Base-by-base conservation (phyloP, 92 coral and sea anemone species). In the Zoanthus solanderi region DNA sequence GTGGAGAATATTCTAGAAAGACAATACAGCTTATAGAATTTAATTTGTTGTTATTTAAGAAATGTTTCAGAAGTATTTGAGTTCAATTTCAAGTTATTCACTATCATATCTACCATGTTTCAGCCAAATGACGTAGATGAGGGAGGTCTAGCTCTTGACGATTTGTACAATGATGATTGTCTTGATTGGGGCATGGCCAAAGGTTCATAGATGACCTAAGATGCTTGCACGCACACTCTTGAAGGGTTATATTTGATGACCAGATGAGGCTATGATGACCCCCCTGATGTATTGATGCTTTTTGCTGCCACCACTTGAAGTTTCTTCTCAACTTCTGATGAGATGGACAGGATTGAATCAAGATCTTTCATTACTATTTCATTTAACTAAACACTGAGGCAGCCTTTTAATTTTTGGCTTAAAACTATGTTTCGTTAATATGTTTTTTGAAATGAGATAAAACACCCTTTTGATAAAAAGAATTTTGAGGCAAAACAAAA, bases 191-290 rank as follows among this genome's bases (percentile, higher is more conserved):
- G 85, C 65, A 75, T 75, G 75, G 85, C 85, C 85, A 81, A 81
- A 81, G 75, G 85, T 65, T 81, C 85, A 81, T 81, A 81, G 85
- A 81, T 81, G 85, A 81, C 85, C 85, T 81, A 81, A 81, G 85
- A 81, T 81, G 85, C 85, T 46, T 72, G 75, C 74, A 80, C 85
- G 30, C 85, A 50, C 85, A 65, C 85, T 31, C 74, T 46, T 81
- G 85, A 81, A 65, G 61, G 85, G 75, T 81, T 81, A 81, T 65
- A 65, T 81, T 81, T 81, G 85, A 81, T 81, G 85, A 80, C 85
- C 56, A 81, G 85, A 81, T 81, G 85, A 46, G 75, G 85, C 85
- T 81, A 60, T 81, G 85, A 46, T 16, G 63, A 1, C 63, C 85
- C 85, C 76, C 66, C 3, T 65, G 85, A 81, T 67, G 85, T 81